phyloP scores from a whole-genome alignment of 2,888 invertebrate species.

The Zootermopsis nevadensis region DNA sequence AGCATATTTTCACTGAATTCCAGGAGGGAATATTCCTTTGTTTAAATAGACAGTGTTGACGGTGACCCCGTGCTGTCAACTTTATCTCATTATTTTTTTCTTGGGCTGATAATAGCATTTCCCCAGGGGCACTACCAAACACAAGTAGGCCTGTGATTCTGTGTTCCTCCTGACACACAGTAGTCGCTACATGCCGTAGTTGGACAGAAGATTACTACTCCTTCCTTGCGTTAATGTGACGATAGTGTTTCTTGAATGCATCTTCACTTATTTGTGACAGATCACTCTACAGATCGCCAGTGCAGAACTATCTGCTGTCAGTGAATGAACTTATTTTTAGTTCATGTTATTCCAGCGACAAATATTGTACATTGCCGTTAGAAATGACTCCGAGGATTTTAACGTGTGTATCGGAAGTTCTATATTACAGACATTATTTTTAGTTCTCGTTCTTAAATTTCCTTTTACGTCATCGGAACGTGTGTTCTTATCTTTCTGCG shows the following conservation, averaged over 20 bases:
- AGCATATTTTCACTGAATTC: neutral
- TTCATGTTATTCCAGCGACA: too few relatives aligned
- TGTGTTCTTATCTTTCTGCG: conserved; percentile 9
- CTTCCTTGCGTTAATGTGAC: too few relatives aligned
- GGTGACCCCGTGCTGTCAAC: neutral
- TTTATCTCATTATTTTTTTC: neutral
- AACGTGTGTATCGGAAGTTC: neutral
- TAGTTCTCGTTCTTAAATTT: neutral
- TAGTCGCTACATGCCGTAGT: too few relatives aligned
- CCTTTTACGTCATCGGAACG: neutral
- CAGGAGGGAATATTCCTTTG: neutral
- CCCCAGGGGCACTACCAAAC: neutral
- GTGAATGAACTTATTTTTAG: too few relatives aligned
- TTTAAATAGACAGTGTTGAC: neutral
- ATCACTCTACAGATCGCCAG: neutral
- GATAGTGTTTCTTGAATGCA: too few relatives aligned
- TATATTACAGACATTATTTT: neutral
- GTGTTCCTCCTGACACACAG: neutral
- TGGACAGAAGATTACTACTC: too few relatives aligned
- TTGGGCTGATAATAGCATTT: neutral
- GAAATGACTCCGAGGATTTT: neutral
- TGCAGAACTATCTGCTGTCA: neutral
- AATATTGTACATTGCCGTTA: neutral
- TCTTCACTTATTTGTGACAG: neutral
- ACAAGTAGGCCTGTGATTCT: neutral